Evolutionary conservation across 2,888 invertebrate species (phyloP).

Genomic region (Andrena hattorfiana): DNA sequence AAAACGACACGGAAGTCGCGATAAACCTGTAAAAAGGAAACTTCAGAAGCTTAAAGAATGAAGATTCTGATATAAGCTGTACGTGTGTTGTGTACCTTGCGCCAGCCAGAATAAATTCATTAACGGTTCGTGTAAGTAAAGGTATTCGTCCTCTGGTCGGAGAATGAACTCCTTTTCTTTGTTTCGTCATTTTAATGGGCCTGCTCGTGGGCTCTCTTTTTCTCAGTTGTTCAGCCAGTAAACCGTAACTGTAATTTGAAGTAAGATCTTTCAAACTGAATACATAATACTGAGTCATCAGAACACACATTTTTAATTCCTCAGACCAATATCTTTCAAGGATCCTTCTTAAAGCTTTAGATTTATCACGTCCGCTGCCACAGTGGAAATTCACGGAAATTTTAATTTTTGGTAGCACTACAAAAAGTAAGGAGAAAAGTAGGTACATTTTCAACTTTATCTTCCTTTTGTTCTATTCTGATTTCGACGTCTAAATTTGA

Average conservation of each 20-base stretch:
- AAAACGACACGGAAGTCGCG: slow-evolving; percentile 6
- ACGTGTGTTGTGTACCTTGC: neutral
- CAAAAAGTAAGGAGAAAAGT: too few species aligned
- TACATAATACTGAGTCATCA: too few species aligned
- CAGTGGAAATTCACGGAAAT: too few species aligned
- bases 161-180: neutral
- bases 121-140: slow-evolving; percentile 11
- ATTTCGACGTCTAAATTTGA: too few species aligned
- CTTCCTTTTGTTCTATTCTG: too few species aligned
- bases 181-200: neutral
- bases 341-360: too few species aligned
- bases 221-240: neutral
- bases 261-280: too few species aligned
- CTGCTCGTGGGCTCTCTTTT: neutral
- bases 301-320: too few species aligned
- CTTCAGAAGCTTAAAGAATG: slow-evolving; percentile 11
- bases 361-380: too few species aligned
- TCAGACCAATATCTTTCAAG: too few species aligned
- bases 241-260: neutral
- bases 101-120: slow-evolving; percentile 23
- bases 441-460: too few species aligned
- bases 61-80: slow-evolving; percentile 24
- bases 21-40: slow-evolving; percentile 33
- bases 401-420: too few species aligned
- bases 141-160: slow-evolving; percentile 10